A percentile compares a stretch with the other conserved stretches of the same genome.
Evolutionary conservation across 2,797 vertebrate species (phyloP).

Genomic region (Trachops cirrhosus): DNA sequence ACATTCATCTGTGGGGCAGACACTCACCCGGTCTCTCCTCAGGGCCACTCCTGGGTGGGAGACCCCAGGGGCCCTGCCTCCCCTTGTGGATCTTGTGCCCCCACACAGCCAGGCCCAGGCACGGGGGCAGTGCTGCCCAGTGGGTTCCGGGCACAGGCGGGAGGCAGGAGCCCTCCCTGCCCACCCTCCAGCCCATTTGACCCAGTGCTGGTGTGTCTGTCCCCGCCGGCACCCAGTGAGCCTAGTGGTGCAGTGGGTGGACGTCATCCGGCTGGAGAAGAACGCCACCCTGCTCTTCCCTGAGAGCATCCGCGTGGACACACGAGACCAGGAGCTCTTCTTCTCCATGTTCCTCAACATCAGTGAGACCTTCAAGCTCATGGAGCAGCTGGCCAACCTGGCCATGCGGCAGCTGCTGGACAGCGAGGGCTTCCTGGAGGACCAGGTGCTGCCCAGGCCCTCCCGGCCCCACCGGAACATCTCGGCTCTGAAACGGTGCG

Average conservation of each 20-base stretch:
- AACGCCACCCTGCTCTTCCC: slow-evolving; percentile 95
- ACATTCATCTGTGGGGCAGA: not conserved
- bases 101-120: not conserved
- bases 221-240: slow-evolving; percentile 84
- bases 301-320: slow-evolving; percentile 94
- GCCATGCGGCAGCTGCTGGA: slow-evolving; percentile 96
- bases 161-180: not conserved
- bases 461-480: slow-evolving; percentile 92
- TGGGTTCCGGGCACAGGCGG: no score
- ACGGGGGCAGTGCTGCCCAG: rapidly evolving
- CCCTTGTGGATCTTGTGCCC: rapidly evolving
- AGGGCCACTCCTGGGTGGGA: not conserved
- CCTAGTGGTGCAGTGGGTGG: slow-evolving; percentile 95
- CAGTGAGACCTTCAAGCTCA: slow-evolving; percentile 95
- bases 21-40: not conserved
- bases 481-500: slow-evolving; percentile 93
- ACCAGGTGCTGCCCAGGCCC: slow-evolving; percentile 90
- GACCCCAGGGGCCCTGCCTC: rapidly evolving
- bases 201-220: not conserved
- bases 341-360: slow-evolving; percentile 99
- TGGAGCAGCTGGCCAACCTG: slow-evolving; percentile 97
- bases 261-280: slow-evolving; percentile 95
- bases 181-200: not conserved
- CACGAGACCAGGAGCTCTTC: slow-evolving; percentile 91
- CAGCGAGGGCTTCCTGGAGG: slow-evolving; percentile 92